These are phyloP conservation scores for Perithous albicinctus DNA, from an alignment of 2,888 invertebrate genomes.

Conservation along the genomic window DNA sequence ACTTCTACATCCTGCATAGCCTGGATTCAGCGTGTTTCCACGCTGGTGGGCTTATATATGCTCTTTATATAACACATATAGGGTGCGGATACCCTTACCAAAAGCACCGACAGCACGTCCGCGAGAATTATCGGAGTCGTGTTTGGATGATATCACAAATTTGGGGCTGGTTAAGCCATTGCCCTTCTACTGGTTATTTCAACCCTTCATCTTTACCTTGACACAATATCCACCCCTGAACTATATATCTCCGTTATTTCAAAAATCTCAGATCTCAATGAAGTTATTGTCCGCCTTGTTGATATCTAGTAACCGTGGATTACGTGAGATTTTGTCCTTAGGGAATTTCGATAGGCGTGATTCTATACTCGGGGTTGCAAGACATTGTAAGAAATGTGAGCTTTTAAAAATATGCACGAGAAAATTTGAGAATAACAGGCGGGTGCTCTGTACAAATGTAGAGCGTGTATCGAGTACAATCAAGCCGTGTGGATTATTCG, in stretches of 20 bases:
- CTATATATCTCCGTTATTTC: not conserved
- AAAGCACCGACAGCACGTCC: conserved; percentile 54
- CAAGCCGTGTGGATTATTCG: no score
- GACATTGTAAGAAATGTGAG: no score
- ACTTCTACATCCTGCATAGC: conserved; percentile 10
- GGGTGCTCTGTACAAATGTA: no score
- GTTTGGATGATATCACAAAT: conserved; percentile 48
- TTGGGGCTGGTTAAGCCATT: conserved; percentile 33
- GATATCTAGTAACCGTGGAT: conserved; percentile 3
- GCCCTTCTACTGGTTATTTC: conserved; percentile 5
- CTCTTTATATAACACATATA: conserved; percentile 38
- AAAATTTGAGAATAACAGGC: no score
- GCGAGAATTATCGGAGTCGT: conserved; percentile 72
- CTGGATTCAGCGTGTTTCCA: conserved; percentile 71
- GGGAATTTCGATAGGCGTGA: not conserved
- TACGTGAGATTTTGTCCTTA: not conserved
- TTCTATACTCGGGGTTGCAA: no score
- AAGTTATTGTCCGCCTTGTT: not conserved
- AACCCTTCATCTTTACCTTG: not conserved
- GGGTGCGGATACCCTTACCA: conserved; percentile 67
- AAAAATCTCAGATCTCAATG: not conserved
- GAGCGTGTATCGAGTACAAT: no score
- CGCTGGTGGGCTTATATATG: conserved; percentile 67
- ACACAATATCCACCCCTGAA: not conserved
- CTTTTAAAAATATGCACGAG: no score